phyloP scores from a whole-genome alignment of 2,113 vertebrate genomes.

The Spilogale gracilis region DNA sequence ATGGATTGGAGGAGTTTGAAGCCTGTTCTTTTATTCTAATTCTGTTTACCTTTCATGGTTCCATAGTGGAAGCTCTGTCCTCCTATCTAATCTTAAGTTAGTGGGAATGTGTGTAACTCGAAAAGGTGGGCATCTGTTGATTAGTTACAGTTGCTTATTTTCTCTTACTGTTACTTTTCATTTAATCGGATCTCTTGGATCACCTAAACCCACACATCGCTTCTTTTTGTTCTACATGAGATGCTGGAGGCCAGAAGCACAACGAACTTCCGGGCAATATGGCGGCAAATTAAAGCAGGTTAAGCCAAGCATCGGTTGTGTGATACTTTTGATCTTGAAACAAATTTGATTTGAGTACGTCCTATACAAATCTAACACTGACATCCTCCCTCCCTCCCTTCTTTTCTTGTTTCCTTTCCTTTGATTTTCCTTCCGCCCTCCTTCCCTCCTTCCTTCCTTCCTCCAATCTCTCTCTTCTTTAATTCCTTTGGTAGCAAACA shows the following conservation, averaged over 20 bases:
- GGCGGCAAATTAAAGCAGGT: neutral
- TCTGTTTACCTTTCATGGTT: conserved; percentile 17
- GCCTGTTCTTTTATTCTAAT: neutral
- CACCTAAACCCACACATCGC: neutral
- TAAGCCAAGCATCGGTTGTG: neutral
- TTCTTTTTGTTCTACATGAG: neutral
- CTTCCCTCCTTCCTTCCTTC: neutral
- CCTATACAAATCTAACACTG: neutral
- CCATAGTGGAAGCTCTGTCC: neutral
- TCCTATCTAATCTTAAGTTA: neutral
- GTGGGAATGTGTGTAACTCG: neutral
- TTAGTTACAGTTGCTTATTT: neutral
- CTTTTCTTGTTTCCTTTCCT: neutral
- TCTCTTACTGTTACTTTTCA: conserved; percentile 10
- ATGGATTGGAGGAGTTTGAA: neutral
- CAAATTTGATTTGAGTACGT: neutral
- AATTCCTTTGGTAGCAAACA: neutral
- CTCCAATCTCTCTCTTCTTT: neutral
- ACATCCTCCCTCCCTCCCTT: neutral
- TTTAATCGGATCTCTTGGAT: neutral
- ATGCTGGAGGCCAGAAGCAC: neutral
- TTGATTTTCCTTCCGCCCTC: neutral
- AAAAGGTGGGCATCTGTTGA: neutral
- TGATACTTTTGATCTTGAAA: neutral
- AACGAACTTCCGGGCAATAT: neutral